phyloP scores from a whole-genome alignment of 2,888 invertebrate species.

The Athalia rosae region DNA sequence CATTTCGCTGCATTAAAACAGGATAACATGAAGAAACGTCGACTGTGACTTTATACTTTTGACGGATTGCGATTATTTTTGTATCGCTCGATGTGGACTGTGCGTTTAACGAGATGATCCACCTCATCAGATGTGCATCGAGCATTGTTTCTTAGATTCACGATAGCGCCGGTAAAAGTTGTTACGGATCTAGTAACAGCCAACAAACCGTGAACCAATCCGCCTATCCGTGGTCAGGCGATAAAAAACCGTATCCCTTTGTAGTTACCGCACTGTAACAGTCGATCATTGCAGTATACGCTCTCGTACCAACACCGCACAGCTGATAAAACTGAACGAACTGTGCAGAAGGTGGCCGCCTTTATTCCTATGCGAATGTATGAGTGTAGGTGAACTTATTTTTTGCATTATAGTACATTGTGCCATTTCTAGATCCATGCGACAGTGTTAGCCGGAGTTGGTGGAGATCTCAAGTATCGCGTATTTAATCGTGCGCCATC shows the following conservation, averaged over 20 bases:
- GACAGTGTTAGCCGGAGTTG: no score
- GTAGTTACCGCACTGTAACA: background rate
- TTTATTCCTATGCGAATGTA: background rate
- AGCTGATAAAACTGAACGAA: slow-evolving; percentile 22
- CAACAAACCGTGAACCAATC: slow-evolving; percentile 34
- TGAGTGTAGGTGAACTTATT: background rate
- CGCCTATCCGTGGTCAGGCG: background rate
- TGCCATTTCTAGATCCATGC: background rate
- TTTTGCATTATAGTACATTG: background rate
- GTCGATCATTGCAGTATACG: no score
- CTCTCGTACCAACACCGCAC: slow-evolving; percentile 18
- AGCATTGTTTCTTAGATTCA: background rate
- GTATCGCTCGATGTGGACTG: no score
- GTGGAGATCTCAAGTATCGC: background rate
- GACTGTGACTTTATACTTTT: no score
- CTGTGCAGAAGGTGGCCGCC: background rate
- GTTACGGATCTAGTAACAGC: slow-evolving; percentile 15
- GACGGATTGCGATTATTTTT: no score
- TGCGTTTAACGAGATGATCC: no score
- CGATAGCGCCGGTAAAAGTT: background rate
- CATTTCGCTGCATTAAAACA: no score
- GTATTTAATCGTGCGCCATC: slow-evolving; percentile 23
- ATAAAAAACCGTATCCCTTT: background rate
- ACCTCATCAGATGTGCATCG: background rate
- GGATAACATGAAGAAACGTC: no score